Conservation (phyloP, 2,888 invertebrate genomes). For the Oscheius sp. region DNA sequence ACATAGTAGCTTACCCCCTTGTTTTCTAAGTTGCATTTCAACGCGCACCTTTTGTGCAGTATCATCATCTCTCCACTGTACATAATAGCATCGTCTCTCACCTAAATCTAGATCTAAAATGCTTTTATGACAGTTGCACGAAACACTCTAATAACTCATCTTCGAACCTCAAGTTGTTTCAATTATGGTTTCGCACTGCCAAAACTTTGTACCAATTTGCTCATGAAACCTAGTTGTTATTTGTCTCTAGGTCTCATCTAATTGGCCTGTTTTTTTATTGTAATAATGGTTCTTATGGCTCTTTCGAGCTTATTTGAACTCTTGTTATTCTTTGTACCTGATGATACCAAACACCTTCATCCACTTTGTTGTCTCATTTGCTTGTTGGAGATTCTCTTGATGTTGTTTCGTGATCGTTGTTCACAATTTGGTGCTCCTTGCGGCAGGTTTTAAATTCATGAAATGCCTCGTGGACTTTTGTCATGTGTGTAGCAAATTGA, state of each 20-base stretch:
- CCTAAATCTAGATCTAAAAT: slow-evolving; percentile 10
- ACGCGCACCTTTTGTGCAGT: slow-evolving; percentile 12
- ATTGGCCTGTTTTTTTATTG: not conserved
- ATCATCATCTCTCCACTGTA: slow-evolving; percentile 9
- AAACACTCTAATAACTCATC: not conserved
- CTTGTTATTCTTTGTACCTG: not conserved
- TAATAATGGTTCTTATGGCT: not conserved
- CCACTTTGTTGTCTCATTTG: slow-evolving; percentile 34
- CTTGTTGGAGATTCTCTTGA: slow-evolving; percentile 26
- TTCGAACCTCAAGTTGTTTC: not conserved
- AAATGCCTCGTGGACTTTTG: slow-evolving; percentile 14
- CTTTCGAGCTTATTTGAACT: not conserved
- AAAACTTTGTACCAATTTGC: not conserved
- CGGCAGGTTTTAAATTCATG: slow-evolving; percentile 25
- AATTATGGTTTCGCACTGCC: slow-evolving; percentile 20
- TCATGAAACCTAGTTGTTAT: slow-evolving; percentile 1
- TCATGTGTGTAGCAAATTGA: slow-evolving; percentile 19
- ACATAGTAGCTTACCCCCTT: no score
- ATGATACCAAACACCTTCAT: slow-evolving; percentile 8
- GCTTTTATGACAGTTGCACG: slow-evolving; percentile 25
- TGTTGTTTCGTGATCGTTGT: slow-evolving; percentile 30
- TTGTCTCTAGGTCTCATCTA: not conserved
- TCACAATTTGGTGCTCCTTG: slow-evolving; percentile 28
- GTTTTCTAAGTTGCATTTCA: slow-evolving; percentile 23
- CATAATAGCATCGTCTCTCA: slow-evolving; percentile 19